These are phyloP conservation scores for Paramisgurnus dabryanus DNA, from an alignment of 2,113 vertebrate genomes.

Conservation along the genomic window DNA sequence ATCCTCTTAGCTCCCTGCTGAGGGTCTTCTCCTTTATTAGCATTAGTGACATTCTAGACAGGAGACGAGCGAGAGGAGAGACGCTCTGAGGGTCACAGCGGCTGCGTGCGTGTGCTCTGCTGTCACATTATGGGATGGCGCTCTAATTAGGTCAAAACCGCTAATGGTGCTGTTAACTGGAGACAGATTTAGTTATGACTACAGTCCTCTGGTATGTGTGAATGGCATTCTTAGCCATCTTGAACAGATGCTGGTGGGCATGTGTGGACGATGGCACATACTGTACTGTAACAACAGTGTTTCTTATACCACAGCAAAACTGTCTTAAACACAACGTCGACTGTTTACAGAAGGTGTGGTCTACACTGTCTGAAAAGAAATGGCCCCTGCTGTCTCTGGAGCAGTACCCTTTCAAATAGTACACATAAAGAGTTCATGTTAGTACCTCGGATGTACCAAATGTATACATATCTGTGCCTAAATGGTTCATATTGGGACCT, in stretches of 20 bases:
- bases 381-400: too few species aligned
- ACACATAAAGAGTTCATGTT: too few species aligned
- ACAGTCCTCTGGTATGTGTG: conserved; percentile 23
- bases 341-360: neutral
- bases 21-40: conserved; percentile 39
- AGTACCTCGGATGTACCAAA: too few species aligned
- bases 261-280: neutral
- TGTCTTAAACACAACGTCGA: neutral
- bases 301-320: conserved; percentile 30
- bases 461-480: too few species aligned
- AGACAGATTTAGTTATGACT: conserved; percentile 16
- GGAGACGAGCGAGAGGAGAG: conserved; percentile 21
- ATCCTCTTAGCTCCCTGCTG: conserved; percentile 49
- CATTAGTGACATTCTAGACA: conserved; percentile 47
- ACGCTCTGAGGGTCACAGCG: conserved; percentile 32
- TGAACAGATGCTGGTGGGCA: neutral
- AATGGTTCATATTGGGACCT: too few species aligned
- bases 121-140: conserved; percentile 21
- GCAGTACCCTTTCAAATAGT: too few species aligned
- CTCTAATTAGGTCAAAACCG: conserved; percentile 20
- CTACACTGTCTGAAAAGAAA: too few species aligned
- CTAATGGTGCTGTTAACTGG: conserved; percentile 14
- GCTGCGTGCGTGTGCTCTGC: conserved; percentile 17
- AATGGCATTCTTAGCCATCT: conserved; percentile 1
- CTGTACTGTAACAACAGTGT: neutral